A percentile compares a stretch with the other conserved stretches of the same genome.
Evolutionary conservation across 1,140 invertebrate genomes (phyloP).

Genomic region (Pectinophora gossypiella): DNA sequence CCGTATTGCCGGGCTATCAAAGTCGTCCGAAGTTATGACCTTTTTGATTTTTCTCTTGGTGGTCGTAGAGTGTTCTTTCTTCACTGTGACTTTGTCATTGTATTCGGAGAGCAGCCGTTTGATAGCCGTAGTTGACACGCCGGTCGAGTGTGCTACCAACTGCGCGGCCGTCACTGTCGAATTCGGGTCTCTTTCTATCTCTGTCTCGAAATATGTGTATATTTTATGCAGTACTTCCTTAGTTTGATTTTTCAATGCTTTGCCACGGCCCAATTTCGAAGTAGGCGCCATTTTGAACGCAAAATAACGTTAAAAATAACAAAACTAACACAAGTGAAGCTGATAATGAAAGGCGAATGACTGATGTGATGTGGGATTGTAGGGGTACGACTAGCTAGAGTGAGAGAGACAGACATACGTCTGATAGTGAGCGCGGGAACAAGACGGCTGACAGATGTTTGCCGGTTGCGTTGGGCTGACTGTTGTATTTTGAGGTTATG

Average conservation of each 20-base stretch:
- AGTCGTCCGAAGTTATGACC: slow-evolving; percentile 3
- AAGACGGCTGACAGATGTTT: not conserved
- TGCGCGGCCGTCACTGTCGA: slow-evolving; percentile 12
- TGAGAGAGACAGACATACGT: not conserved
- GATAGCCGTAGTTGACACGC: slow-evolving; percentile 10
- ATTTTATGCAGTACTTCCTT: slow-evolving; percentile 16
- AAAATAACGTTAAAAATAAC: slow-evolving; percentile 2
- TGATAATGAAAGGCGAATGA: slow-evolving; percentile 14
- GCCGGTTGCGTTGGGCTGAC: not conserved
- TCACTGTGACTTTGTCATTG: not conserved
- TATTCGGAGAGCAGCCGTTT: slow-evolving; percentile 5
- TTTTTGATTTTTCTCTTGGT: not conserved
- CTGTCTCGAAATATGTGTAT: slow-evolving; percentile 15
- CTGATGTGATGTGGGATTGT: slow-evolving; percentile 4
- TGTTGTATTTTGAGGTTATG: not conserved
- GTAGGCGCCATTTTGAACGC: slow-evolving; percentile 9
- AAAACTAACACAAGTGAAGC: slow-evolving; percentile 11
- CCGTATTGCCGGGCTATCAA: slow-evolving; percentile 9
- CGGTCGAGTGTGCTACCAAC: slow-evolving; percentile 11
- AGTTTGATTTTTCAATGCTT: slow-evolving; percentile 15
- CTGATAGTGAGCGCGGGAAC: not conserved
- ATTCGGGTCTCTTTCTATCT: slow-evolving; percentile 16
- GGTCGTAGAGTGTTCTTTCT: slow-evolving; percentile 1
- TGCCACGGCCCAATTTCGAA: slow-evolving; percentile 10
- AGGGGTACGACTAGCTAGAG: not conserved